These are phyloP conservation scores for Parotia lawesii DNA, from an alignment of 2,113 vertebrate genomes.

Conservation along the genomic window DNA sequence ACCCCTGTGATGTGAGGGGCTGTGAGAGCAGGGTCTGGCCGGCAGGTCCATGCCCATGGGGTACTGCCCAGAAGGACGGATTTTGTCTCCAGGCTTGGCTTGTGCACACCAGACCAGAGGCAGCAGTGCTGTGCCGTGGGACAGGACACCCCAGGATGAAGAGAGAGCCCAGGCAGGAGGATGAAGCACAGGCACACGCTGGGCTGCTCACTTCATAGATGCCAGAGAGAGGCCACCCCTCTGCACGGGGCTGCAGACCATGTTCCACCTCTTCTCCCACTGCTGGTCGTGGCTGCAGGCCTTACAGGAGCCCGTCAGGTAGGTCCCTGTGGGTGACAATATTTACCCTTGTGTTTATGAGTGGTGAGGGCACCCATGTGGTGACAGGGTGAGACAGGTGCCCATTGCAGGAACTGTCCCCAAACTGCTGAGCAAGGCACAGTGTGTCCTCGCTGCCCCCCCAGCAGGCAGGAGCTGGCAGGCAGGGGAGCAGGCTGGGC, in stretches of 20 bases:
- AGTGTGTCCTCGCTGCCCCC: accelerated
- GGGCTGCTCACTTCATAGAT: background rate
- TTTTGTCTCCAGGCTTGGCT: background rate
- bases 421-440: accelerated
- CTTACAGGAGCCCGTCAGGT: conserved; percentile 85
- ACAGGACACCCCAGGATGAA: accelerated
- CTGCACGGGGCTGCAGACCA: conserved; percentile 57
- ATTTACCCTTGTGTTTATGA: accelerated
- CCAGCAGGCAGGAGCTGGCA: background rate
- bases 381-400: accelerated
- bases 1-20: background rate
- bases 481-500: background rate
- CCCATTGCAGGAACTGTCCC: accelerated
- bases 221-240: conserved; percentile 8
- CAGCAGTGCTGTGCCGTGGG: background rate
- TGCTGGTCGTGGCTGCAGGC: conserved; percentile 86
- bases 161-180: background rate
- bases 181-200: accelerated
- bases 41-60: accelerated
- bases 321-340: background rate
- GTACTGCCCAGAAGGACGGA: accelerated
- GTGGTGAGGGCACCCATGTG: accelerated
- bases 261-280: conserved; percentile 88
- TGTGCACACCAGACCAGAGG: accelerated
- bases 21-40: accelerated